Conservation (phyloP, 2,113 vertebrate genomes). For the Donacobius atricapilla region DNA sequence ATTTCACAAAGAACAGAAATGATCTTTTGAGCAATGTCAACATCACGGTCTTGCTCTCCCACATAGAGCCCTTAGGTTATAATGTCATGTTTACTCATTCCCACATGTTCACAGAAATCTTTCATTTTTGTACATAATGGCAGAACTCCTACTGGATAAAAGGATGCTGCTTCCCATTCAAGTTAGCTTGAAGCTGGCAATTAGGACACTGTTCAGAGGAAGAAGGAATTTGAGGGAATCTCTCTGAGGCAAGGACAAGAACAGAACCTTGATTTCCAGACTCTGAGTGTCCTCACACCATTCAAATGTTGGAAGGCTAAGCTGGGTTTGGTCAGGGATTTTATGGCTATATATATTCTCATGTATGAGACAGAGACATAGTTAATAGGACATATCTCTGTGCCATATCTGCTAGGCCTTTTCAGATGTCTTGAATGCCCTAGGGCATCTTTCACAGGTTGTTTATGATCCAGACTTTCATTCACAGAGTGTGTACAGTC, state of each 20-base stretch:
- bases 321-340: not conserved
- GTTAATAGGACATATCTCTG: not conserved
- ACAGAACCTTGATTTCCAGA: not conserved
- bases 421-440: not conserved
- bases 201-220: not conserved
- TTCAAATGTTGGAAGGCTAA: not conserved
- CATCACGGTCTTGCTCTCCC: not conserved
- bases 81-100: conserved; percentile 29
- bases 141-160: conserved; percentile 24
- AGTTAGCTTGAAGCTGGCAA: not conserved
- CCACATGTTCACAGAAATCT: conserved; percentile 7
- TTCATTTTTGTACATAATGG: not conserved
- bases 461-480: not conserved
- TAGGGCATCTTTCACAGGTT: not conserved
- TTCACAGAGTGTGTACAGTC: not conserved
- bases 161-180: not conserved
- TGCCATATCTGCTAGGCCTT: not conserved
- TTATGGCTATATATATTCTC: not conserved
- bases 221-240: not conserved
- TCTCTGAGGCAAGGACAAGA: not conserved
- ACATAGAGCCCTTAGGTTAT: conserved; percentile 26
- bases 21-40: not conserved
- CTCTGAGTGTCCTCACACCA: not conserved
- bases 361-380: not conserved
- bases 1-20: not conserved